Percentiles rank a stretch among this genome's conserved stretches.
Conservation (phyloP, 2,797 vertebrate genomes). For the Muscicapa striata region DNA sequence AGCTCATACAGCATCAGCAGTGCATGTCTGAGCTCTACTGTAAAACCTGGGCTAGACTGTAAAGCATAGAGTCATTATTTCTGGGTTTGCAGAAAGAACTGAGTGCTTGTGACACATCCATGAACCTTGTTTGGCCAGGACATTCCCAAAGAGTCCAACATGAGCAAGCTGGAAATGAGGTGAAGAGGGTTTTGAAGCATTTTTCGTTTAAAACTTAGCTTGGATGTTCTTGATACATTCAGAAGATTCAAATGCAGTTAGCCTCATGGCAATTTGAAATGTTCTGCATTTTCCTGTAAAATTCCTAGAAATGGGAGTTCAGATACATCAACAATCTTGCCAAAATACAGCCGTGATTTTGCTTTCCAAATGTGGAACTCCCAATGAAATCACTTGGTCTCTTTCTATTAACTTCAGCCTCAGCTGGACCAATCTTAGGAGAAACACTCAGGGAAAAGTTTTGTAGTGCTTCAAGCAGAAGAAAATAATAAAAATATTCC, state of each 20-base stretch:
- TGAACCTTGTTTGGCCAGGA: not conserved
- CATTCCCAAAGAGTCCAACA: not conserved
- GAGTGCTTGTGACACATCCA: not conserved
- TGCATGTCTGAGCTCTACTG: not conserved
- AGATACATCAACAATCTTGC: not conserved
- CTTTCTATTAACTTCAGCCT: not conserved
- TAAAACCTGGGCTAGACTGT: not conserved
- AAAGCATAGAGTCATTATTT: not conserved
- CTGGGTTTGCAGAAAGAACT: not conserved
- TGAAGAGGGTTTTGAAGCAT: not conserved
- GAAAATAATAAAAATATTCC: not conserved
- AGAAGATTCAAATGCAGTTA: not conserved
- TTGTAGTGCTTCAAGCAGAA: not conserved
- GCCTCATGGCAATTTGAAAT: not conserved
- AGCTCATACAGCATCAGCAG: not conserved
- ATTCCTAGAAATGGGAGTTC: not conserved
- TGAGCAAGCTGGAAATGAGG: not conserved
- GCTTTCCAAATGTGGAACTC: constrained; percentile 11
- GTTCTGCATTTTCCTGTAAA: not conserved
- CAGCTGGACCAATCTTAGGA: not conserved
- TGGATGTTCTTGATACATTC: not conserved
- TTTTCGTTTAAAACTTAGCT: not conserved
- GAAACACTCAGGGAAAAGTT: not conserved
- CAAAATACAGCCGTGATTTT: not conserved
- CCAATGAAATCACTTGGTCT: not conserved